Percentiles rank a stretch among this genome's conserved stretches.
Evolutionary conservation across 2,113 vertebrate genomes (phyloP).

Genomic region (Phylloscopus whistleri): DNA sequence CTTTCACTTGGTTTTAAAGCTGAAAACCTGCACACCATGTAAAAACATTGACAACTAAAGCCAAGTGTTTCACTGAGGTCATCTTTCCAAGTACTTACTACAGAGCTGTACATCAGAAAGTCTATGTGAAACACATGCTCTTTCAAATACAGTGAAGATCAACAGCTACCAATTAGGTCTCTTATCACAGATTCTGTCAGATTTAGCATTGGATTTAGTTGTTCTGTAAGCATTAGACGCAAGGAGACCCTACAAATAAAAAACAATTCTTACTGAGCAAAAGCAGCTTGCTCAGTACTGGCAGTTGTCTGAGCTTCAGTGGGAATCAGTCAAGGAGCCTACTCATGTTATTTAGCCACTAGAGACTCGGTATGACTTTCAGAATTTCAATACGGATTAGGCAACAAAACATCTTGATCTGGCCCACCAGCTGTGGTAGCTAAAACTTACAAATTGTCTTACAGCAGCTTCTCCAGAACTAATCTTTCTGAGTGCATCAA

Average conservation of each 20-base stretch:
- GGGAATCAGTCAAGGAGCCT: not conserved
- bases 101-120: not conserved
- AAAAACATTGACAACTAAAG: not conserved
- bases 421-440: not conserved
- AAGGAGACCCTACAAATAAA: not conserved
- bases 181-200: not conserved
- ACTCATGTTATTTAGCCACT: not conserved
- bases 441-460: not conserved
- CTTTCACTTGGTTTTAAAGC: not conserved
- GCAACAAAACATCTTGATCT: not conserved
- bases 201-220: not conserved
- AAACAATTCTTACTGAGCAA: not conserved
- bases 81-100: not conserved
- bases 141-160: not conserved
- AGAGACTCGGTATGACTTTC: not conserved
- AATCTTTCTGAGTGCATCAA: not conserved
- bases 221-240: not conserved
- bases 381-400: not conserved
- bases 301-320: not conserved
- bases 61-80: not conserved
- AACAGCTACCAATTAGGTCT: not conserved
- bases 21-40: not conserved
- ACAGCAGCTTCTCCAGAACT: not conserved
- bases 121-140: fast-evolving
- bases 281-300: not conserved